phyloP scores from a whole-genome alignment of 2,888 invertebrate species.

The Caenorhabditis sinica region DNA sequence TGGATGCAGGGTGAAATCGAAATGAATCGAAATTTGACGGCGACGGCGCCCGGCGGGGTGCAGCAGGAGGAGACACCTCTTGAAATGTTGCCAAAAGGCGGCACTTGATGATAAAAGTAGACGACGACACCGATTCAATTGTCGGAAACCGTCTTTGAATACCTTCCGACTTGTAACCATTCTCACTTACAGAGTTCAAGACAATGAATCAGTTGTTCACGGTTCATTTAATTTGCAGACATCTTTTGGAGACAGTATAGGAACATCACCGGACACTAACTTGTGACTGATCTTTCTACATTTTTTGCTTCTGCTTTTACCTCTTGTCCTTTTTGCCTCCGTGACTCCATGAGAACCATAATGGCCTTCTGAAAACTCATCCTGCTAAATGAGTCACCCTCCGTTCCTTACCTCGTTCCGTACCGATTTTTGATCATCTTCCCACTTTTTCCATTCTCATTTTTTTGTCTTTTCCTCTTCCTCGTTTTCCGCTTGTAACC shows the following conservation, averaged over 20 bases:
- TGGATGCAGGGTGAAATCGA: slow-evolving; percentile 33
- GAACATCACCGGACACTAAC: slow-evolving; percentile 43
- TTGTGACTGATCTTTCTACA: slow-evolving; percentile 13
- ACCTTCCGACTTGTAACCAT: slow-evolving; percentile 9
- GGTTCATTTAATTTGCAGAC: slow-evolving; percentile 37
- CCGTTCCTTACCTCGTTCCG: slow-evolving; percentile 5
- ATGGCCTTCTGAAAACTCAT: not conserved
- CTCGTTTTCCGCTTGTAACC: slow-evolving; percentile 53
- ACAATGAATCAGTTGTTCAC: slow-evolving; percentile 40
- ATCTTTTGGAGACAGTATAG: not conserved
- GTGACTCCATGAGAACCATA: slow-evolving; percentile 9
- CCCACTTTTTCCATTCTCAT: slow-evolving; percentile 1
- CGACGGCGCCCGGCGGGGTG: slow-evolving; percentile 20
- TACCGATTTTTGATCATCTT: slow-evolving; percentile 58
- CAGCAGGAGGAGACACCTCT: slow-evolving; percentile 48
- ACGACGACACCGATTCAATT: slow-evolving; percentile 47
- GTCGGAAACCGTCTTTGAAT: slow-evolving; percentile 22
- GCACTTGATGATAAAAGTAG: slow-evolving; percentile 66
- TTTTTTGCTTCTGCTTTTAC: not conserved
- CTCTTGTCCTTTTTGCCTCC: not conserved
- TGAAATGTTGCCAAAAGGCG: slow-evolving; percentile 65
- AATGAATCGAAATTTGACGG: slow-evolving; percentile 23
- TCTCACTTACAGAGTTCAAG: slow-evolving; percentile 51
- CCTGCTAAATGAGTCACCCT: slow-evolving; percentile 10
- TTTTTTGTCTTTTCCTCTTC: slow-evolving; percentile 18